Base-by-base conservation (phyloP, 1,140 invertebrate species). In the Sarcophaga peregrina region DNA sequence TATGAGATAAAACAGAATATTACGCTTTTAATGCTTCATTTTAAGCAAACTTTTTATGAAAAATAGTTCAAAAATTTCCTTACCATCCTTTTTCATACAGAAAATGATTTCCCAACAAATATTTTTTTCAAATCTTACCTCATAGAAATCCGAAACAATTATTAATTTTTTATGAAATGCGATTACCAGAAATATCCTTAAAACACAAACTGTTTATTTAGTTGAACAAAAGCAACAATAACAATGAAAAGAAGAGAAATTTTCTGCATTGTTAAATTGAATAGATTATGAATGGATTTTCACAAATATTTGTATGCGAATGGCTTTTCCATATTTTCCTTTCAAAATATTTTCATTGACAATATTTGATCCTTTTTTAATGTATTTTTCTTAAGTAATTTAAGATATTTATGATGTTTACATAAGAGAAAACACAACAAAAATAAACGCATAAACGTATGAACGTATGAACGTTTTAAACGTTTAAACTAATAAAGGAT, bases 271-370 rank as follows among this genome's bases (percentile, higher is more conserved):
- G 13, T 47, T 76, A 20, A 25, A 46, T 47, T 46, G 45, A 11
- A 15, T 47, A 47, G 62, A 72, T 72, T 17, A 48, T 74, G 73
- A 58, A 74, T 74, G 37, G 46, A 46, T 46, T 47, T 76, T 76
- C n/a, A 48, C 46, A n/a, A 76, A 76, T 47, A 47, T 47, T 76
- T 76, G 46, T 47, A 45, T 7, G 13, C 9, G 47, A 76, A 76
- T 76, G 74, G 74, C 74, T 76, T 76, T 76, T 76, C 74, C 74
- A n/a, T 47, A 76, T 76, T 76, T 76, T 76, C 74, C 74, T 76
- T 17, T 47, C 74, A 47, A 76, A 76, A 76, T 76, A 46, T 46
- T n/a, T 13, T 9, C n/a, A 58, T 58, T 58, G 15, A 58, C 54
- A 58, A 58, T 58, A 58, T 58, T 15, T 76, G 74, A 76, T 76